Base-by-base conservation (phyloP, 2,797 vertebrate genomes). In the Bovichtus variegatus region DNA sequence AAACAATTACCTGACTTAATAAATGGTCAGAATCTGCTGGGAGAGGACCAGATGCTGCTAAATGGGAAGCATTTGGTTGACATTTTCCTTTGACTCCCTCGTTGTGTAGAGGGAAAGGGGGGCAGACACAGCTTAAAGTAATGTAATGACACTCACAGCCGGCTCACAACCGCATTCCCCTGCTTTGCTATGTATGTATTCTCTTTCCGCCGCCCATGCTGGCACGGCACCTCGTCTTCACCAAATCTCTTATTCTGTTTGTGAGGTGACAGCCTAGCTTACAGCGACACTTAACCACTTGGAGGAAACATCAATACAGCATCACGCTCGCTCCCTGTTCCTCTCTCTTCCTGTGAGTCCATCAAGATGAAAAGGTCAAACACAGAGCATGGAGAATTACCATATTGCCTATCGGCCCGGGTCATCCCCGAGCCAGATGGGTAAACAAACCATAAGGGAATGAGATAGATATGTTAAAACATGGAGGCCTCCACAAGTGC, bases 121-220 rank as follows among this genome's bases (percentile, higher is more conserved):
- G 64, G 46, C 19, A 65, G 62, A 80, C 73, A 75, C 69, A 75
- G 78, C 82, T 82, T 62, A 78, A 70, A 75, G 84, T 87, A 89
- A 85, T 66, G 68, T 50, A 89, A 84, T 89, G 83, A 86, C 51
- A 81, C 71, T 80, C 36, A 4, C 62, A 36, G 72, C n/a, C 10
- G 31, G 41, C 75, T 78, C 76, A 38, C 74, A 85, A 78, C 67
- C 19, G 2, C 72, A 78, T 78, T 73, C 44, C 61, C 79, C 80
- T 86, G 74, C 74, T 90, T 87, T 84, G 44, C 69, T 82, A 91
- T 93, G 91, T 79, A 93, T 92, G 76, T 87, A 91, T 91, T 91
- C 87, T 51, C 73, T 87, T 89, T 90, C 57, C 83, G 80, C 54
- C 62, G 43, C 76, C 76, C 55, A 25, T 74, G 55, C 62, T 29